These are phyloP conservation scores for Phaetusa simplex DNA, from an alignment of 2,113 vertebrate species.

Conservation along the genomic window DNA sequence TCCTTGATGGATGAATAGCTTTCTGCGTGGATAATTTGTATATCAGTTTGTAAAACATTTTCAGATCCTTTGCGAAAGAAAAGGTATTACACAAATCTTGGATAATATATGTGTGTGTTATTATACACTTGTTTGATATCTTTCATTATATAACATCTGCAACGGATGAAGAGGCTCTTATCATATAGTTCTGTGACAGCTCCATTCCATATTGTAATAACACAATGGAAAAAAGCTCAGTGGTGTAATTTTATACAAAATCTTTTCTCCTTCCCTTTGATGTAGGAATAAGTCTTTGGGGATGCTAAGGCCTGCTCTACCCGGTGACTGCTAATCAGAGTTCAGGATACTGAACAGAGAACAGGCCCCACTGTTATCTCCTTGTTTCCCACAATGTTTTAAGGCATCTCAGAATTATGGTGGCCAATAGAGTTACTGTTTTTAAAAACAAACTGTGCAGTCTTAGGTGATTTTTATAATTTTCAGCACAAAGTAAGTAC, in stretches of 20 bases:
- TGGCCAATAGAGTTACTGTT: background rate
- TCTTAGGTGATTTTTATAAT: background rate
- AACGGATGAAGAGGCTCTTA: background rate
- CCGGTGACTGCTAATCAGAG: background rate
- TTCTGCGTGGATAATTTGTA: constrained; percentile 20
- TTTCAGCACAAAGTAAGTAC: background rate
- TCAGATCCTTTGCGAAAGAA: constrained; percentile 5
- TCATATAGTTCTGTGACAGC: background rate
- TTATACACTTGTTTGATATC: background rate
- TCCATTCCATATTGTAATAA: background rate
- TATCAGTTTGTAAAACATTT: constrained; percentile 51
- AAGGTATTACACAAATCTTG: background rate
- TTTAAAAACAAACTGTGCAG: background rate
- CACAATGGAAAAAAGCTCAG: background rate
- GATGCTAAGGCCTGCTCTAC: background rate
- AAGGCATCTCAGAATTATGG: background rate
- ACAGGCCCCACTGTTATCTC: background rate
- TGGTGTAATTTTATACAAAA: background rate
- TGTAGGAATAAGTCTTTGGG: background rate
- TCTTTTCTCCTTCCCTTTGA: background rate
- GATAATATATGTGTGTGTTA: background rate
- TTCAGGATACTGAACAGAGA: background rate
- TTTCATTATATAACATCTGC: background rate
- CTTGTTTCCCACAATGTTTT: background rate
- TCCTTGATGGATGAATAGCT: constrained; percentile 27